Evolutionary conservation across 2,113 vertebrate genomes (phyloP), one percentile per base, ranked within the genome.

Genomic region (Uropsilus gracilis): DNA sequence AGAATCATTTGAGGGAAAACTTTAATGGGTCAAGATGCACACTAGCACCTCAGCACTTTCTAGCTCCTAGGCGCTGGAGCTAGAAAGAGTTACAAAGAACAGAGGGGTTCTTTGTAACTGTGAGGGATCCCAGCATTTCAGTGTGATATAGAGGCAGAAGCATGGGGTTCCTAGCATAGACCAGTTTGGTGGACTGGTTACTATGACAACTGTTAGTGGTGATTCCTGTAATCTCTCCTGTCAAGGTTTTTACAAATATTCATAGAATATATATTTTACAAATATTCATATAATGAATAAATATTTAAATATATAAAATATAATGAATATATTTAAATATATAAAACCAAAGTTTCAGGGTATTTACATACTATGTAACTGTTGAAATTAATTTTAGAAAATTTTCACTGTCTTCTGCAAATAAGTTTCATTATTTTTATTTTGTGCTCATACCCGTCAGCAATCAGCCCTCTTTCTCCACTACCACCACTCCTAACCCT

Each of bases 171-270:
- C 1, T 85, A 84, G 89, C 89, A 84, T 34, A 84, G 89, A 94
- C 78, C 78, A 84, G 32, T 76, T 93, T 95, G 91, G 75, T 91
- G 86, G 82, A 72, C 86, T 95, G 90, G 89, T 97, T 97, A 63
- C 97, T 69, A 95, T 95, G 86, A 87, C 94, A 96, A 95, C 94
- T 89, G 82, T 84, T 86, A 81, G 73, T 89, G 85, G 46, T 63
- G 90, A 59, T 93, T 91, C 84, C 68, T 86, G 12, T 72, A 89
- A 80, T 89, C 80, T 86, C 59, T 53, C 53, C 86, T 94, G 16
- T 83, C 50, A 92, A 94, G 61, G 73, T 63, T 89, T 96, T 94
- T 63, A 44, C 8, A 89, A 76, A 50, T 28, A 24, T 86, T 95
- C 44, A 53, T 68, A 94, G 91, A 94, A 55, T 68, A 86, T 30